A percentile compares a stretch with the other conserved stretches of the same genome.
These are phyloP conservation scores for Nothobranchius kuhntae DNA, from an alignment of 2,113 vertebrate species.

Conservation along the genomic window DNA sequence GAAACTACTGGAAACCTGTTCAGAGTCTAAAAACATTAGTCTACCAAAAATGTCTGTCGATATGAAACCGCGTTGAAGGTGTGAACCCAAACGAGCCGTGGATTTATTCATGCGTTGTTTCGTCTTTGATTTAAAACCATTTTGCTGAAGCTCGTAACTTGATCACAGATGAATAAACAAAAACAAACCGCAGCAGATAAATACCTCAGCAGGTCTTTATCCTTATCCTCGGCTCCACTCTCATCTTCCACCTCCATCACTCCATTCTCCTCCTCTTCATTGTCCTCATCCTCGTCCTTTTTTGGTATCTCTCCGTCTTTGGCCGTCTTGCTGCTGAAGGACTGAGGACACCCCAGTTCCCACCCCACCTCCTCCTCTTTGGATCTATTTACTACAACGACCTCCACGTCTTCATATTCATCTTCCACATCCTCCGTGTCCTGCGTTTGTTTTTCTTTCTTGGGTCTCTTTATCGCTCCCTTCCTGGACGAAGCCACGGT, in stretches of 20 bases:
- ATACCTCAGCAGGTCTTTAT: slow-evolving; percentile 76
- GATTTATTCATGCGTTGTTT: no score
- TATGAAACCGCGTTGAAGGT: no score
- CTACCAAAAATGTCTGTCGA: no score
- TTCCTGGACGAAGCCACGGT: slow-evolving; percentile 52
- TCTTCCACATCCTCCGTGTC: slow-evolving; percentile 47
- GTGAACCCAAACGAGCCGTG: no score
- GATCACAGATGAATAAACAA: not conserved
- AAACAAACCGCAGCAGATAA: not conserved
- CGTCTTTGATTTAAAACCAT: no score
- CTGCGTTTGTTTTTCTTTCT: slow-evolving; percentile 61
- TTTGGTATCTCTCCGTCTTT: slow-evolving; percentile 61
- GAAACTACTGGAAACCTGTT: no score
- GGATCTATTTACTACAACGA: slow-evolving; percentile 56
- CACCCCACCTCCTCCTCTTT: slow-evolving; percentile 68
- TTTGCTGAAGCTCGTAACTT: no score
- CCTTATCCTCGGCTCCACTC: slow-evolving; percentile 79
- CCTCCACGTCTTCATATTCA: slow-evolving; percentile 63
- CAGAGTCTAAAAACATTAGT: no score
- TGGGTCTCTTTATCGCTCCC: slow-evolving; percentile 56
- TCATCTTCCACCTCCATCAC: slow-evolving; percentile 73
- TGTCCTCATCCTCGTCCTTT: slow-evolving; percentile 53
- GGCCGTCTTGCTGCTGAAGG: slow-evolving; percentile 47
- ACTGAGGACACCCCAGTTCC: slow-evolving; percentile 49
- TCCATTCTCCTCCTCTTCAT: slow-evolving; percentile 60